These are phyloP conservation scores for Heliconius ethilla DNA, from an alignment of 2,888 invertebrate genomes.

Conservation along the genomic window DNA sequence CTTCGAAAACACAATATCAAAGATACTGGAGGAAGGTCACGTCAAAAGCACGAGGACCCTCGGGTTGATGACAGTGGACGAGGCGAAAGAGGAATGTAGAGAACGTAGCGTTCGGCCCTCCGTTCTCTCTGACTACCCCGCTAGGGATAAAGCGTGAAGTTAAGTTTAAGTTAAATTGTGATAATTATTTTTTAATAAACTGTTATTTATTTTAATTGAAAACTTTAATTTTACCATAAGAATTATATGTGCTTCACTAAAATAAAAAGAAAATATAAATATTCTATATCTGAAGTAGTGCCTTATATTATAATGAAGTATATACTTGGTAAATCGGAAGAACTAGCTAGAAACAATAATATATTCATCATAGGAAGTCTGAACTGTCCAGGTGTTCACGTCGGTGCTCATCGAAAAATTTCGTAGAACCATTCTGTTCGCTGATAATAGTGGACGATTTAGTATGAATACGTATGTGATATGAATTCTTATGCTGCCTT, in stretches of 20 bases:
- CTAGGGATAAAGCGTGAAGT: too few species aligned
- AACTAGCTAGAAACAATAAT: conserved; percentile 30
- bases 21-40: too few species aligned
- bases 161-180: too few species aligned
- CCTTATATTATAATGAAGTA: not conserved
- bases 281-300: not conserved
- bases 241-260: too few species aligned
- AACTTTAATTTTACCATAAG: not conserved
- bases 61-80: too few species aligned
- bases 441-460: conserved; percentile 54
- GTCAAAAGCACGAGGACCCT: too few species aligned
- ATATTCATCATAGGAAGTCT: conserved; percentile 41
- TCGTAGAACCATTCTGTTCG: conserved; percentile 69
- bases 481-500: conserved; percentile 35
- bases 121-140: too few species aligned
- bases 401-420: conserved; percentile 59
- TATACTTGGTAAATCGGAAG: conserved; percentile 3
- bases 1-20: too few species aligned
- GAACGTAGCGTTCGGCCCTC: too few species aligned
- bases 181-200: too few species aligned
- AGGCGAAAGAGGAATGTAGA: too few species aligned
- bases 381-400: conserved; percentile 42
- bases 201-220: not conserved
- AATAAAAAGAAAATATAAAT: not conserved
- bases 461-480: conserved; percentile 38